Conservation (phyloP, 2,888 invertebrate species). For the Drosophila neonasuta region DNA sequence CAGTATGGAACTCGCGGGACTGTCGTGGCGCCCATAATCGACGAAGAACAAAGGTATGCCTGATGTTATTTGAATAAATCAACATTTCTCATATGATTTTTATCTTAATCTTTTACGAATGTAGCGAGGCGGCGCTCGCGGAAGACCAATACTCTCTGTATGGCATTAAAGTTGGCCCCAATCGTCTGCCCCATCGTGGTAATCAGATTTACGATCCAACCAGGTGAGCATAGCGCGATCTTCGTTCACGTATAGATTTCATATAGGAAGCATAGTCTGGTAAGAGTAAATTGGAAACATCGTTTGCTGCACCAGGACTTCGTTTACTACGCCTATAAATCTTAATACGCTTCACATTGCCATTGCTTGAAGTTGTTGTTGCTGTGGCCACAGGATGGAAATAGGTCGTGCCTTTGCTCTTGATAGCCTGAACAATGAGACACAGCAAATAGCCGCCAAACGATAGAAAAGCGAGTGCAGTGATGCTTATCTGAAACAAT, state of each 20-base stretch:
- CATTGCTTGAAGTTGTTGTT: conserved; percentile 62
- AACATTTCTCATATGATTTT: background rate
- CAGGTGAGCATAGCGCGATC: conserved; percentile 71
- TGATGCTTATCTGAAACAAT: conserved; percentile 90
- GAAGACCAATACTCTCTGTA: conserved; percentile 88
- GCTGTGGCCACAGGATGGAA: conserved; percentile 79
- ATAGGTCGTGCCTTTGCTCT: conserved; percentile 84
- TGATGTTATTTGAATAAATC: background rate
- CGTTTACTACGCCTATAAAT: conserved; percentile 77
- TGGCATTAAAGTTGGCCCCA: conserved; percentile 85
- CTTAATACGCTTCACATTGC: conserved; percentile 80
- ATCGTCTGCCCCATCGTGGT: conserved; percentile 83
- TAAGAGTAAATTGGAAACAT: conserved; percentile 18
- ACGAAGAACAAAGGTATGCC: conserved; percentile 88
- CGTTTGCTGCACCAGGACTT: background rate
- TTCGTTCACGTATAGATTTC: conserved; percentile 52
- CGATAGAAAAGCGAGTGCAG: conserved; percentile 90
- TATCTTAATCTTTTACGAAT: background rate
- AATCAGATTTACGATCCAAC: conserved; percentile 83
- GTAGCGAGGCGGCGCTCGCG: conserved; percentile 86
- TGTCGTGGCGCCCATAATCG: conserved; percentile 93
- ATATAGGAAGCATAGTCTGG: conserved; percentile 57
- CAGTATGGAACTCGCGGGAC: conserved; percentile 87
- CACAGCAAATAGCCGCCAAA: conserved; percentile 92
- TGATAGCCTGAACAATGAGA: conserved; percentile 89